Conservation (phyloP, 2,888 invertebrate genomes). For the Plusia festucae region DNA sequence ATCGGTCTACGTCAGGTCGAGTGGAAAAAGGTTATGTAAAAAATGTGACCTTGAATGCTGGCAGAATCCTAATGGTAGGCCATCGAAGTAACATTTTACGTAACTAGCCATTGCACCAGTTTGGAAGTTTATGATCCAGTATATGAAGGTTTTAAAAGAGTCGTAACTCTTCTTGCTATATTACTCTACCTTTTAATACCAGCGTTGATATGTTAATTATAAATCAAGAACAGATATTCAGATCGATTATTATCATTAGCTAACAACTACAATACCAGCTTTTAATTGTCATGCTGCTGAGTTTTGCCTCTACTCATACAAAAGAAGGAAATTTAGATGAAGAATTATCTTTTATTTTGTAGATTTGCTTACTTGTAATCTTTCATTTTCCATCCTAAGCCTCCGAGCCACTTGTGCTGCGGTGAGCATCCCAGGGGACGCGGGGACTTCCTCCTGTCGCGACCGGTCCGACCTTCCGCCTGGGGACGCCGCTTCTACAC, state of each 20-base stretch:
- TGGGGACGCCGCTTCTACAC: slow-evolving; percentile 80
- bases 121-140: slow-evolving; percentile 14
- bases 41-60: slow-evolving; percentile 47
- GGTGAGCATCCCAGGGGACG: slow-evolving; percentile 88
- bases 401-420: slow-evolving; percentile 90
- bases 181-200: too few relatives aligned
- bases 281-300: too few relatives aligned
- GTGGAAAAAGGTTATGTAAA: slow-evolving; percentile 60
- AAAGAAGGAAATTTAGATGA: too few relatives aligned
- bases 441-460: slow-evolving; percentile 84
- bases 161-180: too few relatives aligned
- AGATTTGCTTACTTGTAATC: slow-evolving; percentile 86
- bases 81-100: slow-evolving; percentile 25
- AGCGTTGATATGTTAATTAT: too few relatives aligned
- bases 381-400: slow-evolving; percentile 93
- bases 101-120: slow-evolving; percentile 10
- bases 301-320: too few relatives aligned
- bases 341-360: neutral
- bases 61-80: slow-evolving; percentile 52
- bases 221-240: too few relatives aligned
- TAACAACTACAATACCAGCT: too few relatives aligned
- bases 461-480: slow-evolving; percentile 84
- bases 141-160: neutral
- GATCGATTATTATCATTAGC: too few relatives aligned
- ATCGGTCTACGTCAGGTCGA: slow-evolving; percentile 49